These are phyloP conservation scores for Tetrapedia diversipes DNA, from an alignment of 2,888 invertebrate genomes.

Conservation along the genomic window DNA sequence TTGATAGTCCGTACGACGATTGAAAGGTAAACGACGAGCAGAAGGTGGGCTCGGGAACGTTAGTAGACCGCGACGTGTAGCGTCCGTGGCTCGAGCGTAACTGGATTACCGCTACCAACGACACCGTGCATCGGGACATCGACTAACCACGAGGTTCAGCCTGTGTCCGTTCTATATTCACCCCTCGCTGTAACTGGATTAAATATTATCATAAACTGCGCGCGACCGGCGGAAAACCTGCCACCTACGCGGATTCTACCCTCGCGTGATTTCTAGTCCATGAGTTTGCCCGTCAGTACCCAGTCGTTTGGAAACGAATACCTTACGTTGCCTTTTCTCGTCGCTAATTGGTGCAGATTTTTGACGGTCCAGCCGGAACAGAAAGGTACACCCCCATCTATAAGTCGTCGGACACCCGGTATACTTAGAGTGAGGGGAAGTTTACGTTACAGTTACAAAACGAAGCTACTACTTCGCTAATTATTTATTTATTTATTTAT, in stretches of 20 bases:
- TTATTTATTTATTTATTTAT: too few relatives aligned
- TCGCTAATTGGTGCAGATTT: too few relatives aligned
- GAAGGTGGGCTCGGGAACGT: conserved; percentile 31
- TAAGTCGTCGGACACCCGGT: too few relatives aligned
- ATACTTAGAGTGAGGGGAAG: too few relatives aligned
- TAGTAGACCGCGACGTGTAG: conserved; percentile 56
- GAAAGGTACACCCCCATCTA: too few relatives aligned
- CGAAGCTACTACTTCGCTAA: too few relatives aligned
- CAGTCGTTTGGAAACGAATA: background rate
- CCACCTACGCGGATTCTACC: conserved; percentile 35
- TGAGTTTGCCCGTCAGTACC: background rate
- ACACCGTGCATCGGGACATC: conserved; percentile 72
- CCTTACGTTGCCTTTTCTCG: background rate
- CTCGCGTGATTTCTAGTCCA: conserved; percentile 14
- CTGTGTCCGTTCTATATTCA: conserved; percentile 52
- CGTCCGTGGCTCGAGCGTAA: conserved; percentile 70
- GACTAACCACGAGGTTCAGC: conserved; percentile 71
- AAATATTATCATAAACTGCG: conserved; percentile 79
- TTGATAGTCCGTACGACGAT: background rate
- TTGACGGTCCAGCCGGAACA: too few relatives aligned
- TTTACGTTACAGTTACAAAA: too few relatives aligned
- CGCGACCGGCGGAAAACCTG: conserved; percentile 42
- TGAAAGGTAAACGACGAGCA: background rate
- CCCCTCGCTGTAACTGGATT: conserved; percentile 74
- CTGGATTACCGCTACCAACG: conserved; percentile 76